Evolutionary conservation across 2,888 invertebrate species (phyloP), one percentile per base, ranked within the genome.

Genomic region (Amphipyra berbera): DNA sequence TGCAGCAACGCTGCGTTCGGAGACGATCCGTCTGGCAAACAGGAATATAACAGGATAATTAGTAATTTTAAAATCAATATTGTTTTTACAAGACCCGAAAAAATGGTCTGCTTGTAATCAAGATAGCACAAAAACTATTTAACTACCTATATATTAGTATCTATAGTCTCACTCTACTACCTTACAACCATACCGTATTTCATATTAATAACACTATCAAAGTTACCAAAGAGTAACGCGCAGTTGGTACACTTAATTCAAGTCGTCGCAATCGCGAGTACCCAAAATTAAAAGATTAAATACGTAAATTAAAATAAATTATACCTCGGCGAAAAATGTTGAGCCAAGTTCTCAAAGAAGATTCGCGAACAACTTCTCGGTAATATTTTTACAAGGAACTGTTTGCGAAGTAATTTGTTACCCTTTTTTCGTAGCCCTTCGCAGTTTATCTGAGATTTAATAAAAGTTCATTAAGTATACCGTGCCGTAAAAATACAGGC

Each of bases 371-470:
- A 57, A 73, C 13, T 58, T 64, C 44, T 27, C 27, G 40, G 38
- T 61, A 70, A 76, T 71, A 78, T 76, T 78, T 81, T 73, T 61
- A 57, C 66, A 67, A 56, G 62, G 45, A 61, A 58, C 55, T 85
- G 85, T 86, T 88, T 85, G 81, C 81, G 56, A 81, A 86, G 83
- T 83, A 86, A 88, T 87, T 87, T 85, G 83, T 82, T 82, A 84
- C 76, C 82, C 82, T 80, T 84, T 84, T 81, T 73, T 79, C n/a
- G 72, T 68, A 68, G 38, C 74, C 77, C 71, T 82, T 82, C 68
- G 47, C 74, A 80, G 81, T 82, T 79, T 80, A 82, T 82, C 78
- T 64, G 67, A 82, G 82, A 84, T 86, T 87, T 83, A 83, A 86
- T 86, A 87, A 84, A 86, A 83, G 77, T 84, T 85, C 82, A 85